Percentiles rank a stretch among this genome's conserved stretches.
Conservation (phyloP, 2,888 invertebrate species). For the Tenodera sinensis region DNA sequence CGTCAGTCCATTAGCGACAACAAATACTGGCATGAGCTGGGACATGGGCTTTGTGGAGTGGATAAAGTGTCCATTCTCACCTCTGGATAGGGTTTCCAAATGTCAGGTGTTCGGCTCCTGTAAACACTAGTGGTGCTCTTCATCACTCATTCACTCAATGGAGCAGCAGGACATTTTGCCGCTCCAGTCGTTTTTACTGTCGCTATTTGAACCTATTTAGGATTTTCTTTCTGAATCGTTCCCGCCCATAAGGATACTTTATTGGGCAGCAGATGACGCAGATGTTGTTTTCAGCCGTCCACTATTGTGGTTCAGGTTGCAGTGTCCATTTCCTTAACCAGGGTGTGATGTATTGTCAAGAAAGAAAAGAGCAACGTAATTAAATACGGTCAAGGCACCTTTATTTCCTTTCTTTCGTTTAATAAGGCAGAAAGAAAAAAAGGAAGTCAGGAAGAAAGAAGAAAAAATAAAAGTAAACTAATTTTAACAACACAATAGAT, state of each 20-base stretch:
- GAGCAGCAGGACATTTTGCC: background rate
- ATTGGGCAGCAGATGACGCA: background rate
- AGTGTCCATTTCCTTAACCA: background rate
- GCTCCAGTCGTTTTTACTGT: background rate
- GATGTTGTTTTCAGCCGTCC: background rate
- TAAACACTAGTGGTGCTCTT: too few species aligned
- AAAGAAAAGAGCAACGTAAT: too few species aligned
- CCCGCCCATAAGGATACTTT: background rate
- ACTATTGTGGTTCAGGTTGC: background rate
- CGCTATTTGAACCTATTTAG: background rate
- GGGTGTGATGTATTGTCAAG: too few species aligned
- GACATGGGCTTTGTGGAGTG: background rate
- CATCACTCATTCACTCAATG: background rate
- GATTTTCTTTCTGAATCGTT: background rate
- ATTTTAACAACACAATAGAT: too few species aligned
- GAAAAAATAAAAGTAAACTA: too few species aligned
- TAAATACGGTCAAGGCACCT: too few species aligned
- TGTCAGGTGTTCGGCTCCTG: background rate
- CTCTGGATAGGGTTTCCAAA: background rate
- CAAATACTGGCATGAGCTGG: background rate
- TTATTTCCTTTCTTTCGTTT: too few species aligned
- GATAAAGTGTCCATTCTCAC: background rate
- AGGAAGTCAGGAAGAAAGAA: too few species aligned
- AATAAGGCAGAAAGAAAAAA: too few species aligned
- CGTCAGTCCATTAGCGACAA: constrained; percentile 10